These are phyloP conservation scores for Noctilio leporinus DNA, from an alignment of 2,113 vertebrate genomes.

Conservation along the genomic window DNA sequence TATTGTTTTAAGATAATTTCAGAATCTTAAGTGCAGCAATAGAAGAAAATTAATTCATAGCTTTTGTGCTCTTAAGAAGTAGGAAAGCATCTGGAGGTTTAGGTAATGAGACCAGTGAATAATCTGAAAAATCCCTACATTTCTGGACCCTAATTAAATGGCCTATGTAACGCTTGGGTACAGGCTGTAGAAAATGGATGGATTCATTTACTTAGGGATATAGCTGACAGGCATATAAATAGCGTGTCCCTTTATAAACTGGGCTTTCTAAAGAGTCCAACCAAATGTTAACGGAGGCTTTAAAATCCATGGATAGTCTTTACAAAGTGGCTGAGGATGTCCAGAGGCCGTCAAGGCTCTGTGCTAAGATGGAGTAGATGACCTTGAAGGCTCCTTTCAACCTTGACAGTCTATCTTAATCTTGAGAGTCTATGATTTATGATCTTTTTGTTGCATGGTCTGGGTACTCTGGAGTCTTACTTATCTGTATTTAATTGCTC, in stretches of 20 bases:
- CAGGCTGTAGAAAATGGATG: slow-evolving; percentile 51
- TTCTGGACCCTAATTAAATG: slow-evolving; percentile 47
- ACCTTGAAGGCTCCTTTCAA: neutral
- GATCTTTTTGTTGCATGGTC: neutral
- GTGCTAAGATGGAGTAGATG: neutral
- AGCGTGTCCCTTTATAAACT: neutral
- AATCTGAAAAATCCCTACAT: slow-evolving; percentile 9
- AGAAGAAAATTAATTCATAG: slow-evolving; percentile 42
- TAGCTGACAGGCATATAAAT: slow-evolving; percentile 47
- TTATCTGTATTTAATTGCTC: neutral
- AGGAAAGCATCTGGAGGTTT: slow-evolving; percentile 27
- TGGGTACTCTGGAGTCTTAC: neutral
- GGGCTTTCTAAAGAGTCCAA: slow-evolving; percentile 42
- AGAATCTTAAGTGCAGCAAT: slow-evolving; percentile 18
- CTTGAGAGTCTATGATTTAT: neutral
- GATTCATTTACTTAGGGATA: slow-evolving; percentile 37
- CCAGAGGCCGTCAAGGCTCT: neutral
- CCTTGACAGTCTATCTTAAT: neutral
- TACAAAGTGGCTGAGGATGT: neutral
- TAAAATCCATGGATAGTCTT: neutral
- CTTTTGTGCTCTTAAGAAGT: slow-evolving; percentile 38
- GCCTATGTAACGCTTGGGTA: slow-evolving; percentile 16
- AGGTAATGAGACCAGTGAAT: slow-evolving; percentile 45
- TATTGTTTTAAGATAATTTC: slow-evolving; percentile 35
- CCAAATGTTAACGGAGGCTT: neutral